phyloP scores from a whole-genome alignment of 2,113 vertebrate species.

The Cichladusa arquata region DNA sequence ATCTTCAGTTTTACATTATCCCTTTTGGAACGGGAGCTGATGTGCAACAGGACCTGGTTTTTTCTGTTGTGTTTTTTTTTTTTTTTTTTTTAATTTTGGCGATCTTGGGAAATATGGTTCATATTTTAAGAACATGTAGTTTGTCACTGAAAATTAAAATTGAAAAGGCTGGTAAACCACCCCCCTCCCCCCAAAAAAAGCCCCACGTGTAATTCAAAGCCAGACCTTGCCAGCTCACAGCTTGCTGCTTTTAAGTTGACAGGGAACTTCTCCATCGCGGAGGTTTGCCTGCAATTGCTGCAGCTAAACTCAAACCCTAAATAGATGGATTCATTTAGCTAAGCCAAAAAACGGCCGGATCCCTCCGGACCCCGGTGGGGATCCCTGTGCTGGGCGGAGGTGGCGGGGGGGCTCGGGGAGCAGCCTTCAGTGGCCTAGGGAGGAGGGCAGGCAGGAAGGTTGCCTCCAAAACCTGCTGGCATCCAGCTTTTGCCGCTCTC shows the following conservation, averaged over 20 bases:
- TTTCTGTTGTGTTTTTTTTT: too few relatives aligned
- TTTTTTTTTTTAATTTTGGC: background rate
- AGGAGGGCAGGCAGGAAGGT: background rate
- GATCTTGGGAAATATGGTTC: background rate
- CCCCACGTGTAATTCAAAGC: background rate
- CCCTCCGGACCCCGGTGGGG: background rate
- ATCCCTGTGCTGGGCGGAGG: background rate
- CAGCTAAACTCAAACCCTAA: background rate
- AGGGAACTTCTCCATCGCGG: background rate
- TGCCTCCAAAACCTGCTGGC: background rate
- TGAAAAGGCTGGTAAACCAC: background rate
- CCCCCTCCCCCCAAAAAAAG: rapidly evolving
- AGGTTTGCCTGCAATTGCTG: background rate
- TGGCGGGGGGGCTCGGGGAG: background rate
- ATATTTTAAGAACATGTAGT: background rate
- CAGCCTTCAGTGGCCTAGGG: background rate
- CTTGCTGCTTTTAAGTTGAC: background rate
- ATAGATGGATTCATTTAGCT: background rate
- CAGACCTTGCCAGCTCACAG: background rate
- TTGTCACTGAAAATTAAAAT: background rate
- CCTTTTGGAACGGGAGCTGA: background rate
- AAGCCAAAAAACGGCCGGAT: background rate
- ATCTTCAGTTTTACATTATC: background rate
- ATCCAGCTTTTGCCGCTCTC: conserved; percentile 41
- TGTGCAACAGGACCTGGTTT: background rate